A percentile compares a stretch with the other conserved stretches of the same genome.
phyloP scores from a whole-genome alignment of 2,888 invertebrate species.

The Galeopsomyia nigrocyanea region DNA sequence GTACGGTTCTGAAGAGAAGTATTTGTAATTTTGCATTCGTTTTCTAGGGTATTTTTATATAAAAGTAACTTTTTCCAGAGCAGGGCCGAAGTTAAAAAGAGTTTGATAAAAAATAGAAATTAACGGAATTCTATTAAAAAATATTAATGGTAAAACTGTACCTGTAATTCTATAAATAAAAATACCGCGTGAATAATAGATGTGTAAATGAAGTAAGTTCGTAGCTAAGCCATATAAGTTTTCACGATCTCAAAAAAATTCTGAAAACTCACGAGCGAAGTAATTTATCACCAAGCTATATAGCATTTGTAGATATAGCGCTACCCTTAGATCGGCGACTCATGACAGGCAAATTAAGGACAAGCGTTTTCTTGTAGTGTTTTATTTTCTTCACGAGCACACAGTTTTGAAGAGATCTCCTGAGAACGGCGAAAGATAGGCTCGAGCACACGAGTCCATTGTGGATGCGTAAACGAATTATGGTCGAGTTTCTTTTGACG shows the following conservation, averaged over 20 bases:
- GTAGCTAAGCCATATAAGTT: too few relatives aligned
- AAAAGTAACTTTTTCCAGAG: too few relatives aligned
- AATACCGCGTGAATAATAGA: too few relatives aligned
- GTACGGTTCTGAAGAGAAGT: too few relatives aligned
- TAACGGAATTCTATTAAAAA: too few relatives aligned
- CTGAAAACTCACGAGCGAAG: conserved; percentile 4
- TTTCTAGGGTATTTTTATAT: too few relatives aligned
- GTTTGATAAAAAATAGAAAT: too few relatives aligned
- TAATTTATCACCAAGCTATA: background rate
- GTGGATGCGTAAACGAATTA: conserved; percentile 62
- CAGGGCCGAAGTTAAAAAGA: too few relatives aligned
- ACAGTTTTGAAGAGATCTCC: conserved; percentile 15
- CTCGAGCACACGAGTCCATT: conserved; percentile 50
- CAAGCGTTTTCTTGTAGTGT: background rate
- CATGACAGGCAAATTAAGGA: conserved; percentile 17
- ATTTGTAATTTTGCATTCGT: too few relatives aligned
- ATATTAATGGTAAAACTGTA: too few relatives aligned
- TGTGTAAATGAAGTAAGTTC: too few relatives aligned
- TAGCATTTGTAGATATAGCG: background rate
- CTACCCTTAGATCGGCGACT: background rate
- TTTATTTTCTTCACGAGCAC: background rate
- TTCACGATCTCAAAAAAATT: background rate
- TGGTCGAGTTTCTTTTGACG: conserved; percentile 55
- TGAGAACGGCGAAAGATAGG: conserved; percentile 2
- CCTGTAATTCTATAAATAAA: too few relatives aligned